These are phyloP conservation scores for Acrobasis suavella DNA, from an alignment of 2,888 invertebrate genomes.

Conservation along the genomic window DNA sequence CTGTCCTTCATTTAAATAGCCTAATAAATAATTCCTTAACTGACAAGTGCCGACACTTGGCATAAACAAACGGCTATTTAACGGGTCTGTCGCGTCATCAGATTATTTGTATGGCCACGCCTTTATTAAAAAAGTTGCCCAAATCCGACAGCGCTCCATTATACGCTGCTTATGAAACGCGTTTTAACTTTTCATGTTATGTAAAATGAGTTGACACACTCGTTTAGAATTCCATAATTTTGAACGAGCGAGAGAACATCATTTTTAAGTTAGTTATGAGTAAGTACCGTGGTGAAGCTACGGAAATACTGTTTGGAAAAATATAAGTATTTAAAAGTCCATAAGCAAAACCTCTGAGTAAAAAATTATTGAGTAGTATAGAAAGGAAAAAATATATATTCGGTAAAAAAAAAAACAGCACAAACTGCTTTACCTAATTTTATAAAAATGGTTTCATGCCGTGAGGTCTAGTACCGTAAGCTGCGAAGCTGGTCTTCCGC, in stretches of 20 bases:
- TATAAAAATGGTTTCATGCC: too few relatives aligned
- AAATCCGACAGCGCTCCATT: not conserved
- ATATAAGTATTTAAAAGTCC: too few relatives aligned
- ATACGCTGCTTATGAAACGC: not conserved
- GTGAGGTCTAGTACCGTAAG: too few relatives aligned
- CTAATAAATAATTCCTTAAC: not conserved
- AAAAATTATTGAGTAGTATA: too few relatives aligned
- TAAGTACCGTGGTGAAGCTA: too few relatives aligned
- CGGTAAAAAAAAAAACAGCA: too few relatives aligned
- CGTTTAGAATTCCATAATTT: not conserved
- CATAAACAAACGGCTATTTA: not conserved
- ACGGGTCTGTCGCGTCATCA: not conserved
- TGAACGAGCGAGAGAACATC: not conserved
- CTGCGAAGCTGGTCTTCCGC: too few relatives aligned
- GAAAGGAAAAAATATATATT: too few relatives aligned
- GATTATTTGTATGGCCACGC: not conserved
- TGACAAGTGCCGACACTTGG: conserved; percentile 2
- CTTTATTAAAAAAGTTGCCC: not conserved
- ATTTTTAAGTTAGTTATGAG: too few relatives aligned
- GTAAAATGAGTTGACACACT: not conserved
- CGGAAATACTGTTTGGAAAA: too few relatives aligned
- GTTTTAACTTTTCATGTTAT: conserved; percentile 1
- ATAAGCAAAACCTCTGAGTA: too few relatives aligned
- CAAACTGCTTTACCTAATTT: too few relatives aligned
- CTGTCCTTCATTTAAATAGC: not conserved